Percentiles rank a stretch among this genome's conserved stretches.
These are phyloP conservation scores for Tinea pellionella DNA, from an alignment of 2,888 invertebrate species.

Conservation along the genomic window DNA sequence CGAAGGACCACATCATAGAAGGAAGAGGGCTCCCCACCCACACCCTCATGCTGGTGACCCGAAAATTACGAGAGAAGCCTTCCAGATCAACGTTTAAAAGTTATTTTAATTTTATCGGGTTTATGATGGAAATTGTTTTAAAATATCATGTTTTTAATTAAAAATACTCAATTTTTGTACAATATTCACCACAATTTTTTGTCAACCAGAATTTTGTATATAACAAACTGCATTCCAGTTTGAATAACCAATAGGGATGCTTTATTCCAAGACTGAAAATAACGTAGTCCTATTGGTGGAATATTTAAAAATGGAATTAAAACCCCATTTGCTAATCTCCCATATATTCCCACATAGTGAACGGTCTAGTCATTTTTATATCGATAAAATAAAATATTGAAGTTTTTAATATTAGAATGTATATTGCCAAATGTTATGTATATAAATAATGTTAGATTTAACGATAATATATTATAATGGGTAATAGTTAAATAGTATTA, in stretches of 20 bases:
- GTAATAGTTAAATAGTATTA: not conserved
- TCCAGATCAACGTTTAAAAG: constrained; percentile 81
- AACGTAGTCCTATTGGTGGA: not conserved
- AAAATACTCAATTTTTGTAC: too few species aligned
- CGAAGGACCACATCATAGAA: constrained; percentile 56
- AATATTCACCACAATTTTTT: not conserved
- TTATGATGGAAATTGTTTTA: not conserved
- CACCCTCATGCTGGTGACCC: constrained; percentile 37
- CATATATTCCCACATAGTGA: not conserved
- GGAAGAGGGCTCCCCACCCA: constrained; percentile 45
- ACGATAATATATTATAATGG: not conserved
- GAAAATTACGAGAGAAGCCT: constrained; percentile 75
- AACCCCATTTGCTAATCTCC: not conserved
- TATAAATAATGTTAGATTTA: not conserved
- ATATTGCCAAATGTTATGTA: not conserved
- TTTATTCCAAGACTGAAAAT: not conserved
- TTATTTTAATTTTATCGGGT: not conserved
- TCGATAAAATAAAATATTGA: not conserved
- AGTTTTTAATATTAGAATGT: not conserved
- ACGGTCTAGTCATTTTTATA: not conserved
- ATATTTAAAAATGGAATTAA: not conserved
- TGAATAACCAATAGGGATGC: not conserved
- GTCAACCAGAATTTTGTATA: too few species aligned
- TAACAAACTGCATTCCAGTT: too few species aligned
- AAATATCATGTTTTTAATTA: too few species aligned